phyloP scores from a whole-genome alignment of 2,797 vertebrate genomes.

The Acanthornis magna region DNA sequence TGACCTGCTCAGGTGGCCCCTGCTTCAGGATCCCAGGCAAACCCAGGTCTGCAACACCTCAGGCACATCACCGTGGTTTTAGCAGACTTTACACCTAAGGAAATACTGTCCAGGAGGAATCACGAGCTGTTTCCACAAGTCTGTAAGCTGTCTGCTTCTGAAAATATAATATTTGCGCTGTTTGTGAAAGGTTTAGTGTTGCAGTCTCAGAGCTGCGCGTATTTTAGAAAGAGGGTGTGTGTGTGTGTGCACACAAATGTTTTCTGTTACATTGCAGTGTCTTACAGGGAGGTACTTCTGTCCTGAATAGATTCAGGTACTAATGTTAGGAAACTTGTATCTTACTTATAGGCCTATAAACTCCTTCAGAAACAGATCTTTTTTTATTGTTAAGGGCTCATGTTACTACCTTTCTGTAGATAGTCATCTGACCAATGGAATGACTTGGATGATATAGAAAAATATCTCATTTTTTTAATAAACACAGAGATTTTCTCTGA shows the following conservation, averaged over 20 bases:
- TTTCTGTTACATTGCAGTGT: background rate
- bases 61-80: background rate
- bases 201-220: background rate
- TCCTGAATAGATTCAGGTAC: background rate
- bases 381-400: background rate
- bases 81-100: background rate
- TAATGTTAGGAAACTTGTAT: background rate
- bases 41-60: background rate
- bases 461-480: accelerated
- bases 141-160: background rate
- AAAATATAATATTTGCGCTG: background rate
- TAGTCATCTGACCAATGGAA: background rate
- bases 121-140: background rate
- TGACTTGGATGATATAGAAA: background rate
- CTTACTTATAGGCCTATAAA: background rate
- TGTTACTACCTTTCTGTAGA: background rate
- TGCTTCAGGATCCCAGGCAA: background rate
- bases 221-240: background rate
- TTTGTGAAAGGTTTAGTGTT: background rate
- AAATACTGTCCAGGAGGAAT: background rate
- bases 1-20: background rate
- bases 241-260: background rate
- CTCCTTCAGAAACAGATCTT: background rate
- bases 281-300: background rate
- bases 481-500: background rate